phyloP scores from a whole-genome alignment of 2,888 invertebrate species.

The Phaonia tiefii region DNA sequence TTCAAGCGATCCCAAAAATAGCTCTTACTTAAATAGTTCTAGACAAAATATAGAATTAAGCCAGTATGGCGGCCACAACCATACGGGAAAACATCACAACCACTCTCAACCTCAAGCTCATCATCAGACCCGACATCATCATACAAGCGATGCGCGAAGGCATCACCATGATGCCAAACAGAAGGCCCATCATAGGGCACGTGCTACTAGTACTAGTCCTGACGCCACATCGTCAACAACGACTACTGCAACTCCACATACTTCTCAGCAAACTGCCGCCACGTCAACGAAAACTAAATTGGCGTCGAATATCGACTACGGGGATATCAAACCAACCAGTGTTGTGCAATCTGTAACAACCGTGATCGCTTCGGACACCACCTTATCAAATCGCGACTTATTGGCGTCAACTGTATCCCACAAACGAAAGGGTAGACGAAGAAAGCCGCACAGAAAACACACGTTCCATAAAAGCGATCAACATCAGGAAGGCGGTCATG shows the following conservation, averaged over 20 bases:
- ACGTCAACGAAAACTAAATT: slow-evolving; percentile 47
- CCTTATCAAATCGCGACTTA: slow-evolving; percentile 51
- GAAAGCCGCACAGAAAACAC: slow-evolving; percentile 68
- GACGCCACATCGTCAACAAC: slow-evolving; percentile 54
- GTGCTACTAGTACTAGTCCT: slow-evolving; percentile 67
- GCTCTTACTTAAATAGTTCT: slow-evolving; percentile 67
- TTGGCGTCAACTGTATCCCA: slow-evolving; percentile 71
- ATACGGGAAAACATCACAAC: slow-evolving; percentile 68
- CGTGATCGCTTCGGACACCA: neutral
- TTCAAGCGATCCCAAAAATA: slow-evolving; percentile 70
- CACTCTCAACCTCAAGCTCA: slow-evolving; percentile 68
- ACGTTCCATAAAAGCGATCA: slow-evolving; percentile 51
- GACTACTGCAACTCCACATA: slow-evolving; percentile 54
- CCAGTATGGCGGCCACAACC: slow-evolving; percentile 67
- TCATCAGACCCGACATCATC: slow-evolving; percentile 79
- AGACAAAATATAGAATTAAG: slow-evolving; percentile 67
- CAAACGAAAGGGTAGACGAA: slow-evolving; percentile 77
- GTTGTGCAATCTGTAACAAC: slow-evolving; percentile 32
- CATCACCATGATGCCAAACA: slow-evolving; percentile 75
- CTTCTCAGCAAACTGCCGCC: slow-evolving; percentile 63
- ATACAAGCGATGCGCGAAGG: slow-evolving; percentile 76
- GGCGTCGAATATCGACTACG: slow-evolving; percentile 31
- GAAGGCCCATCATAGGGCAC: slow-evolving; percentile 72
- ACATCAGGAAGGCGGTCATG: slow-evolving; percentile 58
- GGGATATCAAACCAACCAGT: slow-evolving; percentile 62